A percentile compares a stretch with the other conserved stretches of the same genome.
phyloP scores from a whole-genome alignment of 2,113 vertebrate genomes.

The Menidia beryllina region DNA sequence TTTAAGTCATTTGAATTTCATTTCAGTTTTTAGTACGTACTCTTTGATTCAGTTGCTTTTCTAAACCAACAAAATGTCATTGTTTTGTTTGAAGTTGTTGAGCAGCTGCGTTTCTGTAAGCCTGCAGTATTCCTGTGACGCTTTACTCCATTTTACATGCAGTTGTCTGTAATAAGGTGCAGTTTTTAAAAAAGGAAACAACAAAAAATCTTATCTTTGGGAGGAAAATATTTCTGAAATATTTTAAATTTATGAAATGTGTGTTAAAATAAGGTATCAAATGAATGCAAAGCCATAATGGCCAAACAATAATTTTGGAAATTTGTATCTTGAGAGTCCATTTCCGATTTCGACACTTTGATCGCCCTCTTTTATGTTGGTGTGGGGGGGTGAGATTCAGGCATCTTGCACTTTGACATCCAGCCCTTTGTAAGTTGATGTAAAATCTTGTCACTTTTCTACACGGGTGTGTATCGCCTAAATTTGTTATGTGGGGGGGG shows the following conservation, averaged over 20 bases:
- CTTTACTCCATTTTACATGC: slow-evolving; percentile 78
- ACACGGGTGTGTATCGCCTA: slow-evolving; percentile 66
- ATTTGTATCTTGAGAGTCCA: slow-evolving; percentile 67
- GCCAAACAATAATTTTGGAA: slow-evolving; percentile 66
- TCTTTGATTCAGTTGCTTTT: slow-evolving; percentile 69
- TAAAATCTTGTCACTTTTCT: slow-evolving; percentile 77
- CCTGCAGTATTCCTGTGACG: slow-evolving; percentile 77
- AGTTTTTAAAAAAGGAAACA: slow-evolving; percentile 36
- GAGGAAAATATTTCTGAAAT: slow-evolving; percentile 67
- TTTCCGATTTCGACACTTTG: slow-evolving; percentile 51
- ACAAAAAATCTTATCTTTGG: slow-evolving; percentile 46
- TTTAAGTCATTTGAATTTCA: slow-evolving; percentile 72
- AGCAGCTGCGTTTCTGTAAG: slow-evolving; percentile 66
- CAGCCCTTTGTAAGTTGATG: slow-evolving; percentile 77
- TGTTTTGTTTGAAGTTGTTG: slow-evolving; percentile 70
- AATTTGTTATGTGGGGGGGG: slow-evolving; percentile 56
- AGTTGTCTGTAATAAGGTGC: slow-evolving; percentile 74
- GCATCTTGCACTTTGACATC: slow-evolving; percentile 79
- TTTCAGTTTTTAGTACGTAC: slow-evolving; percentile 69
- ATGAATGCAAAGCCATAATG: slow-evolving; percentile 78
- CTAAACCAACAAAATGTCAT: slow-evolving; percentile 59
- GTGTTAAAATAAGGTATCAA: slow-evolving; percentile 61
- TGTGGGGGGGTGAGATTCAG: slow-evolving; percentile 16
- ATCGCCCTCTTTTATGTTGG: slow-evolving; percentile 38
- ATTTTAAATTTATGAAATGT: slow-evolving; percentile 70